Percentiles rank a stretch among this genome's conserved stretches.
Conservation (phyloP, 2,888 invertebrate species). For the Lasioglossum calceatum region DNA sequence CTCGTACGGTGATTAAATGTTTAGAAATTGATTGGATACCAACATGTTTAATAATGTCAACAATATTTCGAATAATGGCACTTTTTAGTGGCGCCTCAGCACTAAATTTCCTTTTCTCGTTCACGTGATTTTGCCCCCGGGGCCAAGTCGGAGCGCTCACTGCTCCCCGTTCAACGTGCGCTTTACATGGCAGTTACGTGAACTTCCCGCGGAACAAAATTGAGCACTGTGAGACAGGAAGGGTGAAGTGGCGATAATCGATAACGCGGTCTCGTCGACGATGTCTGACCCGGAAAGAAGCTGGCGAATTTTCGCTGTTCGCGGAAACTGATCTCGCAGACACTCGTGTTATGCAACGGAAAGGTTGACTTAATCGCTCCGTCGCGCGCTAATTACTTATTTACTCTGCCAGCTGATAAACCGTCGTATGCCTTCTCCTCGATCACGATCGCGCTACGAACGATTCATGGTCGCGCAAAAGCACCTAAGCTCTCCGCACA, state of each 20-base stretch:
- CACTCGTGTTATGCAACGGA: background rate
- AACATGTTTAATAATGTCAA: no score
- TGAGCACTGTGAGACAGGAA: background rate
- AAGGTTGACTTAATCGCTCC: background rate
- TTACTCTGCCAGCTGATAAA: slow-evolving; percentile 25
- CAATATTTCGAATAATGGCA: no score
- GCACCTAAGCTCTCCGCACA: background rate
- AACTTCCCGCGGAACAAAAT: background rate
- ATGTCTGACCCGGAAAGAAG: background rate
- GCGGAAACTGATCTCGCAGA: background rate
- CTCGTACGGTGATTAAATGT: no score
- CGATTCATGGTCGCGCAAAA: background rate
- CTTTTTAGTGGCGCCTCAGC: no score
- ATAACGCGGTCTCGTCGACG: background rate
- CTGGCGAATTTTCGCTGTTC: background rate
- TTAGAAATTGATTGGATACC: no score
- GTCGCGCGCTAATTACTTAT: slow-evolving; percentile 12
- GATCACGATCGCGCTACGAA: background rate
- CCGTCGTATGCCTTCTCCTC: background rate
- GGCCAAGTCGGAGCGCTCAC: background rate
- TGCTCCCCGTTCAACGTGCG: background rate
- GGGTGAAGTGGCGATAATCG: background rate
- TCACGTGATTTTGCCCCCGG: background rate
- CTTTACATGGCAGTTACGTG: background rate
- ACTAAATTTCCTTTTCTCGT: no score